Conservation (phyloP, 2,797 vertebrate genomes). For the Tachyglossus aculeatus region DNA sequence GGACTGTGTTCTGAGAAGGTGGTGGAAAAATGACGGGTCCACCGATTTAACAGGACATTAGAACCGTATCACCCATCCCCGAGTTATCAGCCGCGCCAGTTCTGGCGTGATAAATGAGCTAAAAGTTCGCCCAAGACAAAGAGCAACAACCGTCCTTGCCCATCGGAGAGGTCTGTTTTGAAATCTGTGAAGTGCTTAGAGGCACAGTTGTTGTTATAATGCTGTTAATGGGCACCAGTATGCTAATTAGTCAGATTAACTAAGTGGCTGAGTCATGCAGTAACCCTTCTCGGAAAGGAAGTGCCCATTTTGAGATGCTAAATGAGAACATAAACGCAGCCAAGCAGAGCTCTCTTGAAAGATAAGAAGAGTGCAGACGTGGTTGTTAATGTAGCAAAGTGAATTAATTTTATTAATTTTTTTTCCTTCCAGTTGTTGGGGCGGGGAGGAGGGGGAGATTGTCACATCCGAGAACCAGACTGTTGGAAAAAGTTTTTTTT, state of each 20-base stretch:
- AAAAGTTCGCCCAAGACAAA: slow-evolving; percentile 19
- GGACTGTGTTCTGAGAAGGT: slow-evolving; percentile 60
- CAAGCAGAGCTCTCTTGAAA: slow-evolving; percentile 71
- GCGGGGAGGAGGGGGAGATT: slow-evolving; percentile 48
- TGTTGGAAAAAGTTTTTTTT: slow-evolving; percentile 32
- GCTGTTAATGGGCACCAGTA: slow-evolving; percentile 74
- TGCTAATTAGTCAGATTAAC: slow-evolving; percentile 81
- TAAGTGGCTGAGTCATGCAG: slow-evolving; percentile 77
- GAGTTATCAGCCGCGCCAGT: slow-evolving; percentile 35
- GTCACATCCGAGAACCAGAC: slow-evolving; percentile 52
- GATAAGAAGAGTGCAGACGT: slow-evolving; percentile 68
- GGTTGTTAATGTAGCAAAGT: slow-evolving; percentile 66
- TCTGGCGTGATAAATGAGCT: slow-evolving; percentile 35
- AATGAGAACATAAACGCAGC: slow-evolving; percentile 76
- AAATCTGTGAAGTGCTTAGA: slow-evolving; percentile 57
- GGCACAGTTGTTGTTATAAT: slow-evolving; percentile 71
- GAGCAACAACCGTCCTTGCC: slow-evolving; percentile 54
- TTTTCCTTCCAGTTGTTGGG: too few relatives aligned
- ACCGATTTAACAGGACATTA: slow-evolving; percentile 54
- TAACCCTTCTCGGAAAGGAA: slow-evolving; percentile 75
- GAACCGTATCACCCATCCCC: slow-evolving; percentile 35
- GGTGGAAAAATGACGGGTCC: slow-evolving; percentile 37
- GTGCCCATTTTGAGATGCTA: slow-evolving; percentile 76
- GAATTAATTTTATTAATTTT: slow-evolving; percentile 65
- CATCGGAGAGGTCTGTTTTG: slow-evolving; percentile 55